phyloP scores from a whole-genome alignment of 2,113 vertebrate species.

The Aegithalos caudatus region DNA sequence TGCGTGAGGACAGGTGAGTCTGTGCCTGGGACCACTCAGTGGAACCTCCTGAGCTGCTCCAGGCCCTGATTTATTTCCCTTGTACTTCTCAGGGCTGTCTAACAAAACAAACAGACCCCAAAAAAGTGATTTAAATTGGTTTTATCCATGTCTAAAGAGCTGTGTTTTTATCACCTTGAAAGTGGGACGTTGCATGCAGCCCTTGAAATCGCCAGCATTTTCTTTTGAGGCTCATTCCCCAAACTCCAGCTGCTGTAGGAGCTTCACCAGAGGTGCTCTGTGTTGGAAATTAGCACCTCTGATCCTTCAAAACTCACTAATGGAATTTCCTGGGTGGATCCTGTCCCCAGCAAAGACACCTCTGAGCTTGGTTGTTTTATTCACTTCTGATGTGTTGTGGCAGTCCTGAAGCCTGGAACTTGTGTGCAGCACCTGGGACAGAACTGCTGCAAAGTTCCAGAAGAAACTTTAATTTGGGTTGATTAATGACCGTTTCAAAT shows the following conservation, averaged over 20 bases:
- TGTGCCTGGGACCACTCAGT: accelerated
- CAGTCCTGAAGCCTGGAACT: background rate
- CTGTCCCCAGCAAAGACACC: background rate
- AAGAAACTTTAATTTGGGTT: background rate
- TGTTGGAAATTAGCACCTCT: background rate
- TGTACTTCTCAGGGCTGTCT: background rate
- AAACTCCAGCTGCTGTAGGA: background rate
- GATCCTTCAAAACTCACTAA: background rate
- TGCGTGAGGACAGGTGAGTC: conserved; percentile 79
- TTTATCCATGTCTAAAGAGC: accelerated
- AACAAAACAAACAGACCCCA: background rate
- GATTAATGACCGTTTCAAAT: background rate
- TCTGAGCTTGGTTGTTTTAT: background rate
- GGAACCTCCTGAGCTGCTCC: background rate
- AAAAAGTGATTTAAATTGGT: background rate
- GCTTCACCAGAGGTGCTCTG: background rate
- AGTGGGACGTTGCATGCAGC: background rate
- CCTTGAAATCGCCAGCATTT: background rate
- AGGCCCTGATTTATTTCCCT: accelerated
- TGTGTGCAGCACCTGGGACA: background rate
- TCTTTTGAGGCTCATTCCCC: background rate
- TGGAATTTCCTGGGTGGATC: background rate
- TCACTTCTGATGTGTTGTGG: background rate
- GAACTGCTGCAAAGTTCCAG: background rate
- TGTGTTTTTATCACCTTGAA: accelerated